Percentiles rank a stretch among this genome's conserved stretches.
Conservation (phyloP, 2,797 vertebrate genomes). For the Eulemur albifrons region DNA sequence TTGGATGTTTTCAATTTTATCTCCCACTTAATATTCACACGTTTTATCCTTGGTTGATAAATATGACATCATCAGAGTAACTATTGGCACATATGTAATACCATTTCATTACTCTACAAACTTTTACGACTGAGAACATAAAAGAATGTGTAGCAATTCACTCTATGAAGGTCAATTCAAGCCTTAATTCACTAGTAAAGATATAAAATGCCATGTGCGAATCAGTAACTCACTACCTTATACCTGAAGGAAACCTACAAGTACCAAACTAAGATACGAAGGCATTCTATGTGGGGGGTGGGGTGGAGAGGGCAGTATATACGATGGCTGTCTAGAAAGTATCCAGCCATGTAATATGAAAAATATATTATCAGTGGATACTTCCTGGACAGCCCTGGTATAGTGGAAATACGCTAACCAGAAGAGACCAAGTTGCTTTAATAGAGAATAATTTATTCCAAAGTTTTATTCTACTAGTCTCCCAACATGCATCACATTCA, state of each 20-base stretch:
- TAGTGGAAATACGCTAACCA: not conserved
- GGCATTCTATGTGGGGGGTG: not conserved
- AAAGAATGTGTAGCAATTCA: not conserved
- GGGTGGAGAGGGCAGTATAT: not conserved
- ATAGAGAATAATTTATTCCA: not conserved
- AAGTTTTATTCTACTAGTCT: not conserved
- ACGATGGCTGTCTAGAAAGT: too few relatives aligned
- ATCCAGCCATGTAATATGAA: too few relatives aligned
- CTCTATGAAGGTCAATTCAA: conserved; percentile 12
- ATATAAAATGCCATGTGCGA: conserved; percentile 44
- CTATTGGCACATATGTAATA: not conserved
- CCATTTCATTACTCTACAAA: conserved; percentile 16
- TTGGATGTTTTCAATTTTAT: conserved; percentile 7
- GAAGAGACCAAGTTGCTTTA: not conserved
- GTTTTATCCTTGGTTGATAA: not conserved
- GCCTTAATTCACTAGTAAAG: conserved; percentile 32
- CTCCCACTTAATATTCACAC: conserved; percentile 5
- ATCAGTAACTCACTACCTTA: conserved; percentile 2
- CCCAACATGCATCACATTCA: not conserved
- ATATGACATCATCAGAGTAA: conserved; percentile 32
- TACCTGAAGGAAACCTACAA: conserved; percentile 3
- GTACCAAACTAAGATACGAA: conserved; percentile 21
- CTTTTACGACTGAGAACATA: conserved; percentile 2
- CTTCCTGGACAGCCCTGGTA: too few relatives aligned
- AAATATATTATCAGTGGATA: too few relatives aligned